Percentiles rank a stretch among this genome's conserved stretches.
These are phyloP conservation scores for Pantherophis guttatus DNA, from an alignment of 2,113 vertebrate genomes.

Conservation along the genomic window DNA sequence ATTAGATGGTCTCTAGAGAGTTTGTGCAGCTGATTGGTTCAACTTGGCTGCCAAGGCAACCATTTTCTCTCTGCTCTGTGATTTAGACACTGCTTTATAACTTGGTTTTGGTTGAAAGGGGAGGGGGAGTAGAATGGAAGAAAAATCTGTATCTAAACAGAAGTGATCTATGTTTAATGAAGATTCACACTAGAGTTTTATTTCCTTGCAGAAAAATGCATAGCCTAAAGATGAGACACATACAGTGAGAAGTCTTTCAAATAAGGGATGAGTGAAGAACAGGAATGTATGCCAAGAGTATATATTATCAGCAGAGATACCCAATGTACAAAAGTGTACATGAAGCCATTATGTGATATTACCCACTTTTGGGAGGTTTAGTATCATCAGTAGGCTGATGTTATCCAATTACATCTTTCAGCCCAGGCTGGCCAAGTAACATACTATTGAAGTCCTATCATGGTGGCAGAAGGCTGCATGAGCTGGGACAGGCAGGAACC, in stretches of 20 bases:
- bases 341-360: not conserved
- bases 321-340: not conserved
- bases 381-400: not conserved
- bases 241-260: conserved; percentile 16
- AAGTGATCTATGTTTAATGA: conserved; percentile 45
- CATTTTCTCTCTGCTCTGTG: conserved; percentile 63
- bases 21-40: conserved; percentile 69
- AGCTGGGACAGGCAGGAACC: not conserved
- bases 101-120: conserved; percentile 54
- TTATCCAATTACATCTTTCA: not conserved
- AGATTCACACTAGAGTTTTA: conserved; percentile 53
- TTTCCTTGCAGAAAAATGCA: conserved; percentile 30
- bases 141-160: conserved; percentile 14
- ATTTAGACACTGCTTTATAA: conserved; percentile 64
- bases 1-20: conserved; percentile 73
- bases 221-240: conserved; percentile 50
- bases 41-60: conserved; percentile 77
- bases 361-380: not conserved
- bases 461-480: not conserved
- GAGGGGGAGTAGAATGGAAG: not conserved
- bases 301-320: not conserved
- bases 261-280: not conserved
- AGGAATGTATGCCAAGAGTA: not conserved
- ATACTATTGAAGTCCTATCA: not conserved
- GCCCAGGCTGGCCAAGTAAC: not conserved